Percentiles rank a stretch among this genome's conserved stretches.
phyloP scores from a whole-genome alignment of 2,888 invertebrate genomes.

The Dicyrtomina minuta region DNA sequence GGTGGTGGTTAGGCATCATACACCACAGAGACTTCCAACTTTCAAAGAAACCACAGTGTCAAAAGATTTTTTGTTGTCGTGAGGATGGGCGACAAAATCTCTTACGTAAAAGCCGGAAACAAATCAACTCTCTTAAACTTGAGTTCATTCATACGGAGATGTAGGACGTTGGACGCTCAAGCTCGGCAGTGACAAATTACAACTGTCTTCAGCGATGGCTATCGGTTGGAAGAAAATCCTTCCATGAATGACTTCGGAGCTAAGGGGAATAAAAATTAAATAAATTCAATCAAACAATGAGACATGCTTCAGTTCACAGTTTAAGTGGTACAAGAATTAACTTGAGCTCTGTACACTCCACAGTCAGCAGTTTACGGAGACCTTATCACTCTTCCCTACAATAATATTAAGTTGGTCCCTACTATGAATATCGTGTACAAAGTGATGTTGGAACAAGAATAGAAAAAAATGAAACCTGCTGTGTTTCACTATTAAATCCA shows the following conservation, averaged over 20 bases:
- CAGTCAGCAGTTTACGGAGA: too few species aligned
- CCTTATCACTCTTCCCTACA: too few species aligned
- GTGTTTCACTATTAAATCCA: too few species aligned
- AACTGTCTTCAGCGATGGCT: slow-evolving; percentile 2
- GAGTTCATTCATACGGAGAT: not conserved
- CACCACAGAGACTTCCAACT: slow-evolving; percentile 12
- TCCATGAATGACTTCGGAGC: slow-evolving; percentile 7
- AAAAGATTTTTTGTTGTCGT: not conserved
- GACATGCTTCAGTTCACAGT: too few species aligned
- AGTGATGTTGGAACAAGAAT: too few species aligned
- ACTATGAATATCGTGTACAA: too few species aligned
- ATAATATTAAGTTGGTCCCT: too few species aligned
- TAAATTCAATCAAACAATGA: slow-evolving; percentile 11
- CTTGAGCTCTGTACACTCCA: too few species aligned
- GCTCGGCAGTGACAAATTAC: slow-evolving; percentile 7
- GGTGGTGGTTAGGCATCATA: slow-evolving; percentile 8
- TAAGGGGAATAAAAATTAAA: slow-evolving; percentile 4
- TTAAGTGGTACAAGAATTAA: too few species aligned
- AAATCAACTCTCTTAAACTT: slow-evolving; percentile 1
- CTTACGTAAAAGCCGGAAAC: slow-evolving; percentile 7
- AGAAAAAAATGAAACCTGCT: too few species aligned
- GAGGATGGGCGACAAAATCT: not conserved
- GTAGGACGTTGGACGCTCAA: not conserved
- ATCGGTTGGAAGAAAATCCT: not conserved
- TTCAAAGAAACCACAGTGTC: slow-evolving; percentile 8